These are phyloP conservation scores for Aphelenchoides bicaudatus DNA, from an alignment of 2,888 invertebrate genomes.

Conservation along the genomic window DNA sequence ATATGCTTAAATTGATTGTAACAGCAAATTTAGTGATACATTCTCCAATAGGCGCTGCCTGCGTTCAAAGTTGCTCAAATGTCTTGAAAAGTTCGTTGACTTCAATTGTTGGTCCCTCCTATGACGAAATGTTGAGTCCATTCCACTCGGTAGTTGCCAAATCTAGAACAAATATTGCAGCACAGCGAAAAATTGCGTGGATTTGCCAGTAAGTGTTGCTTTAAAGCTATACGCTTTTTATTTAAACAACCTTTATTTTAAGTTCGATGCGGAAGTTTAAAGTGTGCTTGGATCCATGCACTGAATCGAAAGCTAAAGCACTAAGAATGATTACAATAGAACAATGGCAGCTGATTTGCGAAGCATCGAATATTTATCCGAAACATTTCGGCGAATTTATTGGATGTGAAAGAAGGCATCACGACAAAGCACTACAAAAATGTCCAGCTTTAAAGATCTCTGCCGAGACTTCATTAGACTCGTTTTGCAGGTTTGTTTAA, in stretches of 20 bases:
- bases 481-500: conserved; percentile 23
- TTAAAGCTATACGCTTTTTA: no score
- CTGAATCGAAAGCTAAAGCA: conserved; percentile 25
- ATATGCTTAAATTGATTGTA: background rate
- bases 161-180: conserved; percentile 23
- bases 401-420: conserved; percentile 27
- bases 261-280: conserved; percentile 32
- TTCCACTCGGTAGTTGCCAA: conserved; percentile 33
- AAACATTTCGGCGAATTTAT: conserved; percentile 31
- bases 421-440: conserved; percentile 20
- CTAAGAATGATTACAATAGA: conserved; percentile 24
- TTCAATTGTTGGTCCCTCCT: conserved; percentile 23
- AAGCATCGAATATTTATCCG: conserved; percentile 28
- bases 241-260: conserved; percentile 8
- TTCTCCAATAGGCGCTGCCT: conserved; percentile 19
- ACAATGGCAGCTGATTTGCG: conserved; percentile 31
- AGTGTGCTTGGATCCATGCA: conserved; percentile 21
- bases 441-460: conserved; percentile 14
- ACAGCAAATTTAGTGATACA: conserved; percentile 11
- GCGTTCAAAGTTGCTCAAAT: conserved; percentile 25
- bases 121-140: conserved; percentile 30
- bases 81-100: conserved; percentile 24
- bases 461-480: conserved; percentile 17
- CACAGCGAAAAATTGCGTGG: conserved; percentile 31
- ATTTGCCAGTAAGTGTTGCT: conserved; percentile 30